phyloP scores from a whole-genome alignment of 2,113 vertebrate species.

The Pseudorhombus dupliciocellatus region DNA sequence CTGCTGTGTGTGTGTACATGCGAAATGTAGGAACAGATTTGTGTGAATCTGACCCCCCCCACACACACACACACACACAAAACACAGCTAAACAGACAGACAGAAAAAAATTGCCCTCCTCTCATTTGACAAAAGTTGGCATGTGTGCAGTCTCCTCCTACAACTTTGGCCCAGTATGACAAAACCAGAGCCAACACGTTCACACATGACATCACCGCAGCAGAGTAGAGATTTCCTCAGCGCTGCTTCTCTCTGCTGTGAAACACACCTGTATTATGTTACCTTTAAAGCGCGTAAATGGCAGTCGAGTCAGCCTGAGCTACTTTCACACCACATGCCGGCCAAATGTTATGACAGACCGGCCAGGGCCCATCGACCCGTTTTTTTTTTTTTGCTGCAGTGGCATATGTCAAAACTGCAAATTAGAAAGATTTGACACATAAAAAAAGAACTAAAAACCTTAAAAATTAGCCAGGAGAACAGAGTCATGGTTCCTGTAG shows the following conservation, averaged over 20 bases:
- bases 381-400: background rate
- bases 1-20: slow-evolving; percentile 21
- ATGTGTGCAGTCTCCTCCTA: background rate
- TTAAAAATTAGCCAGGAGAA: background rate
- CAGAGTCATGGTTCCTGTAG: background rate
- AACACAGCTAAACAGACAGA: background rate
- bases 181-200: background rate
- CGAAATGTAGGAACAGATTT: slow-evolving; percentile 4
- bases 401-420: background rate
- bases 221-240: slow-evolving; percentile 19
- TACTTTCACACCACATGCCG: slow-evolving; percentile 42
- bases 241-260: background rate
- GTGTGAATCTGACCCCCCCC: background rate
- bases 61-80: slow-evolving; percentile 1
- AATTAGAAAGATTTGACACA: background rate
- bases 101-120: background rate
- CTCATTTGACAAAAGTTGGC: slow-evolving; percentile 12
- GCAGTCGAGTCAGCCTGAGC: slow-evolving; percentile 1
- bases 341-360: slow-evolving; percentile 44
- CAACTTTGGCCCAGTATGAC: slow-evolving; percentile 20
- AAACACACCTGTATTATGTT: slow-evolving; percentile 33
- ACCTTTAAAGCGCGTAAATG: slow-evolving; percentile 26
- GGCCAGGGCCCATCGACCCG: slow-evolving; percentile 18
- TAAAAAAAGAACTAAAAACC: background rate
- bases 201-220: slow-evolving; percentile 24